These are phyloP conservation scores for Mirza zaza DNA, from an alignment of 2,113 vertebrate species.

Conservation along the genomic window DNA sequence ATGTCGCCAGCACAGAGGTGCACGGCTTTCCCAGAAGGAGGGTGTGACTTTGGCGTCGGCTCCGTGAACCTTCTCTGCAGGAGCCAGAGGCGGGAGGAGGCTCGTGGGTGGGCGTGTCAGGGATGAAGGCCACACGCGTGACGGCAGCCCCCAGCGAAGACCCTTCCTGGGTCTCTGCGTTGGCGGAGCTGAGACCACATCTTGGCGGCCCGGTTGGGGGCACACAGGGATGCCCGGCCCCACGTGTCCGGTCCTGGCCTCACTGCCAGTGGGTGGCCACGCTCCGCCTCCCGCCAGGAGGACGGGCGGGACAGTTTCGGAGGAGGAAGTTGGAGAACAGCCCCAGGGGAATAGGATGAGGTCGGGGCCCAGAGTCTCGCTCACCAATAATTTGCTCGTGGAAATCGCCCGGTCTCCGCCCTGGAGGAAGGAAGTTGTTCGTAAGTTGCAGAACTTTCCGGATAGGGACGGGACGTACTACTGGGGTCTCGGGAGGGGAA, in stretches of 20 bases:
- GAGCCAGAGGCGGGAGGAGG: background rate
- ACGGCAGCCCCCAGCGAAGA: rapidly evolving
- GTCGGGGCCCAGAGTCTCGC: rapidly evolving
- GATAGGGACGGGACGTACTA: rapidly evolving
- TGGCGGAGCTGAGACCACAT: rapidly evolving
- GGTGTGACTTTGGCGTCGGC: rapidly evolving
- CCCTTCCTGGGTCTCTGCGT: background rate
- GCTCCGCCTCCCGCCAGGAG: rapidly evolving
- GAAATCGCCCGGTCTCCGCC: background rate
- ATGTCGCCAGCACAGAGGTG: rapidly evolving
- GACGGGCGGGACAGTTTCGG: rapidly evolving
- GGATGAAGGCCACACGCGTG: rapidly evolving
- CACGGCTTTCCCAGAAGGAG: background rate
- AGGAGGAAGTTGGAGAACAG: background rate
- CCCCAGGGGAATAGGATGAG: too few species aligned
- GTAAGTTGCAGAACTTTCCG: background rate
- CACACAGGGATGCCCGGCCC: rapidly evolving
- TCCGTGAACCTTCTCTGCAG: rapidly evolving
- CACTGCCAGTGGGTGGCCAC: background rate
- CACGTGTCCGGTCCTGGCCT: background rate
- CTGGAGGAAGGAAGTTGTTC: background rate
- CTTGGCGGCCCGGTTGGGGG: rapidly evolving
- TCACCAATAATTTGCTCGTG: rapidly evolving
- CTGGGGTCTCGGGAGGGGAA: background rate
- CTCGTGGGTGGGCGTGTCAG: rapidly evolving